Conservation (phyloP, 2,113 vertebrate genomes). For the Zootoca vivipara region DNA sequence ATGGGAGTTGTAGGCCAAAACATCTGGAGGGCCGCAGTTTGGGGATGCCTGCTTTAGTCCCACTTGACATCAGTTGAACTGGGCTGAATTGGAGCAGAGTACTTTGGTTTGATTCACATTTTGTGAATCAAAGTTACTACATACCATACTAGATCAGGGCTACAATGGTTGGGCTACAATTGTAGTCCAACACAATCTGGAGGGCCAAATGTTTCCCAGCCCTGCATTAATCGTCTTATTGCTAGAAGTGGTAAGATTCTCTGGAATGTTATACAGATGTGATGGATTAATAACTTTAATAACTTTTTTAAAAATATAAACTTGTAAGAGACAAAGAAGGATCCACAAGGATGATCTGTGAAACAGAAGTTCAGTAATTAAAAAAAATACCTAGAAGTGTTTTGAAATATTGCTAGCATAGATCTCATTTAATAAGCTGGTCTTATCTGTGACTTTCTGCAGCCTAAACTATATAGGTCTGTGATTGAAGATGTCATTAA, state of each 20-base stretch:
- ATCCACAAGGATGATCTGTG: not conserved
- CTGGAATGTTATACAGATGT: not conserved
- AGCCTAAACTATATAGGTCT: conserved; percentile 96
- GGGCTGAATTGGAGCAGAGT: not conserved
- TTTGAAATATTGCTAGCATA: not conserved
- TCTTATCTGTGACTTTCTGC: conserved; percentile 23
- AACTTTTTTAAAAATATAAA: not conserved
- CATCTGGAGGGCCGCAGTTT: no score
- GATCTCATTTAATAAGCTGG: not conserved
- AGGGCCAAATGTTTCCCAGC: no score
- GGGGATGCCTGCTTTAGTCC: not conserved
- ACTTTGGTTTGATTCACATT: not conserved
- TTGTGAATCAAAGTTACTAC: not conserved
- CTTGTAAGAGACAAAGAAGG: not conserved
- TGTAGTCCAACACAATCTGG: no score
- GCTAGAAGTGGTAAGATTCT: not conserved
- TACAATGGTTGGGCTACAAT: no score
- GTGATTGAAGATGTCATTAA: conserved; percentile 99
- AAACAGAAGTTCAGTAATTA: not conserved
- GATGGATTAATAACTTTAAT: not conserved
- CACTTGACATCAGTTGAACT: not conserved
- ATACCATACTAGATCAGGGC: no score
- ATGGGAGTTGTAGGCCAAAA: no score
- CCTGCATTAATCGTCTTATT: not conserved
- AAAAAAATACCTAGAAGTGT: not conserved